Evolutionary conservation across 2,113 vertebrate genomes (phyloP), one percentile per base, ranked within the genome.

Genomic region (Neoarius graeffei): DNA sequence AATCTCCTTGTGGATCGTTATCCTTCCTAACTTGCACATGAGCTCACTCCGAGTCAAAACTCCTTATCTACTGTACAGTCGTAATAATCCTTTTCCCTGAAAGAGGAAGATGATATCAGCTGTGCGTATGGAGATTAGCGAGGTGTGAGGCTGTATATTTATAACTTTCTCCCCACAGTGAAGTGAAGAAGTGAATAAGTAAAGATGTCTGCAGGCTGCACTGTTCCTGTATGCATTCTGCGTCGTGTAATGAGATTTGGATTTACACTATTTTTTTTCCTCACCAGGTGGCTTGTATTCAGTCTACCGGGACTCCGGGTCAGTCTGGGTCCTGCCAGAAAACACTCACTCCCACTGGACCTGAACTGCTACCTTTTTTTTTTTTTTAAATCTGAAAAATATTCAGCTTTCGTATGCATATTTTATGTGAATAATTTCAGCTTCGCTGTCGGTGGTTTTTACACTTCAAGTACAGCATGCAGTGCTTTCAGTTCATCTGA

Each of bases 361-460:
- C 83, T 8, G 19, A 74, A 59, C 35, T 52, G 56, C 52, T 56
- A 69, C 87, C 83, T 90, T 81, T 83, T 89, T 27, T 48, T 90
- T 81, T 83, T 89, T 27, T 48, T 35, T 35, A 35, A 74, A 81
- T 74, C 83, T 66, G 52, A 69, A 85, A 88, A 87, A 89, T 76
- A 87, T 91, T 62, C 83, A 82, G 35, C 59, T 90, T 86, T 82
- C 52, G 88, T 84, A 84, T 91, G 62, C 81, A 91, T 91, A 89
- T 90, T 89, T 90, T 50, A 89, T 91, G 89, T 56, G 60, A 54
- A 84, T 90, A 89, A 91, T 91, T 89, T 89, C 83, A 83, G 87
- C 66, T 64, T 89, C 87, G 83, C 87, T 79, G 35, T 60, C 74
- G 80, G 83, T 79, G 59, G 27, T 52, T 86, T 89, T 91, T 88